These are phyloP conservation scores for Proterorhinus semilunaris DNA, from an alignment of 2,113 vertebrate genomes.

Conservation along the genomic window DNA sequence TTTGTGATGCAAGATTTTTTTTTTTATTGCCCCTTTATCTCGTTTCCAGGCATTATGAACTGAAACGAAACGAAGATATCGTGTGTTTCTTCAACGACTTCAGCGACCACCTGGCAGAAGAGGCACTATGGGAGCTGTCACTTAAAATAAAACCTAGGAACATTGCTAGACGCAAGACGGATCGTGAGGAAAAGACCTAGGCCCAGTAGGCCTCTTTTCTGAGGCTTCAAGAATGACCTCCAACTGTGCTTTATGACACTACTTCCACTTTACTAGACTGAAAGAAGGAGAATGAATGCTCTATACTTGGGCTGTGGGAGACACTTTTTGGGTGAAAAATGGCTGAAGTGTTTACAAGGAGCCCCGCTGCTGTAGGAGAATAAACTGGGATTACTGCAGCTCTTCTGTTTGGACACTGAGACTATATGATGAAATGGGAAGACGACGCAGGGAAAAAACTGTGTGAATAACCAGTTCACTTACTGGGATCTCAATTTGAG, in stretches of 20 bases:
- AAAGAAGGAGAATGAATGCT: conserved; percentile 54
- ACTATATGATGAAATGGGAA: conserved; percentile 27
- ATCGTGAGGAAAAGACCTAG: conserved; percentile 96
- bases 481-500: conserved; percentile 59
- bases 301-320: conserved; percentile 48
- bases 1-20: background rate
- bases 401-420: conserved; percentile 29
- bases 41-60: conserved; percentile 89
- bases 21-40: background rate
- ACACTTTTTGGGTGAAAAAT: conserved; percentile 34
- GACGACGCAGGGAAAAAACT: conserved; percentile 43
- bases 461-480: conserved; percentile 54
- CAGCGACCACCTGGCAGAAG: conserved; percentile 96
- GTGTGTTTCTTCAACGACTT: conserved; percentile 98
- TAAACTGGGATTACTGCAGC: conserved; percentile 49
- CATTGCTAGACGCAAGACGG: conserved; percentile 89
- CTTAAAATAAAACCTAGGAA: conserved; percentile 97
- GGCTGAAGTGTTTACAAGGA: conserved; percentile 57
- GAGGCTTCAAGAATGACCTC: conserved; percentile 51
- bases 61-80: conserved; percentile 94
- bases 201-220: conserved; percentile 1
- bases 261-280: conserved; percentile 73
- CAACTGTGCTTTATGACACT: conserved; percentile 71
- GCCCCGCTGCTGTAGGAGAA: conserved; percentile 54
- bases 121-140: conserved; percentile 97